These are phyloP conservation scores for Augochlorella aurata DNA, from an alignment of 2,888 invertebrate species.

Conservation along the genomic window DNA sequence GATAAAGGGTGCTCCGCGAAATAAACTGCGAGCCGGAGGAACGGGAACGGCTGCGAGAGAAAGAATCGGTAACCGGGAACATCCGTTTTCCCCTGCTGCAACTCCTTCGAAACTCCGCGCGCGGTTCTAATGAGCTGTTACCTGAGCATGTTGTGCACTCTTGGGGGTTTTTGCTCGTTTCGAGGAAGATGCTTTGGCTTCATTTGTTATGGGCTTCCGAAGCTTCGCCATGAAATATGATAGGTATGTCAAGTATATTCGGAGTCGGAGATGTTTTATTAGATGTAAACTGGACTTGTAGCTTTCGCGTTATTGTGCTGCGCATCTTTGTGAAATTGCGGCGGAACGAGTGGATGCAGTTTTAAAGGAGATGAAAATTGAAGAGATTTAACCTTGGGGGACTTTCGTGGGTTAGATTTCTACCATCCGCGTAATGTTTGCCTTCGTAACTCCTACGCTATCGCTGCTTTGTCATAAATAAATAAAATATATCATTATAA, in stretches of 20 bases:
- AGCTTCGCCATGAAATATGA: neutral
- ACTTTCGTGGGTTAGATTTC: too few relatives aligned
- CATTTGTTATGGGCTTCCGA: neutral
- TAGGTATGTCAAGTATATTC: neutral
- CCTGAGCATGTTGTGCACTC: neutral
- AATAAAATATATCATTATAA: too few relatives aligned
- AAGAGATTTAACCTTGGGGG: too few relatives aligned
- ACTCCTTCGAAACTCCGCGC: neutral
- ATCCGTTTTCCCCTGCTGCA: neutral
- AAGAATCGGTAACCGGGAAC: neutral
- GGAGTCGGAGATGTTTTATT: neutral
- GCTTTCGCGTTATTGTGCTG: neutral
- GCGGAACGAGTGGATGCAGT: too few relatives aligned
- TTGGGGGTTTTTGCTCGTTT: neutral
- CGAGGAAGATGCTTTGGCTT: neutral
- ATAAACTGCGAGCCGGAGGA: slow-evolving; percentile 24
- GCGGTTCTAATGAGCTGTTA: slow-evolving; percentile 4
- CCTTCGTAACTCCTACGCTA: too few relatives aligned
- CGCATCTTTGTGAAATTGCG: too few relatives aligned
- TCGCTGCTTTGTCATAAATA: too few relatives aligned
- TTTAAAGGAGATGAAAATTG: too few relatives aligned
- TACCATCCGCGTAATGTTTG: too few relatives aligned
- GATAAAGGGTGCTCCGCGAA: slow-evolving; percentile 37
- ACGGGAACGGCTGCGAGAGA: neutral
- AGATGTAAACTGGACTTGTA: neutral